These are phyloP conservation scores for Melierax canorus DNA, from an alignment of 2,113 vertebrate genomes.

Conservation along the genomic window DNA sequence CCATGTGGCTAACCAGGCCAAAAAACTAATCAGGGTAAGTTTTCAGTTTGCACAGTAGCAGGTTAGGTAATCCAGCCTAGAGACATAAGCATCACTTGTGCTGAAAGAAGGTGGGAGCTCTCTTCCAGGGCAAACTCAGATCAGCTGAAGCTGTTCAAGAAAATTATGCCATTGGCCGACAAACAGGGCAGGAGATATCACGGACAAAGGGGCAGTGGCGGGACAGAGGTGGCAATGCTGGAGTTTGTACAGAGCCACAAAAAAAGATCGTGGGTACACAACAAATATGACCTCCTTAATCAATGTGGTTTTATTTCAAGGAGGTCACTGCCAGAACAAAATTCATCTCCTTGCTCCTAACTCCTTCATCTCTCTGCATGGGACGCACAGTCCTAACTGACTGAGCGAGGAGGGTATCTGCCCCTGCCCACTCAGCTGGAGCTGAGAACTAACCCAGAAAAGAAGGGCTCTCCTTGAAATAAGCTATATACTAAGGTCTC, in stretches of 20 bases:
- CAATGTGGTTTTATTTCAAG: neutral
- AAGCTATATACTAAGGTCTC: neutral
- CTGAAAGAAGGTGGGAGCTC: neutral
- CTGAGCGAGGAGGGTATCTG: neutral
- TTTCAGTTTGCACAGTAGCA: neutral
- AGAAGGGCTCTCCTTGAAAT: neutral
- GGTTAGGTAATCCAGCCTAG: neutral
- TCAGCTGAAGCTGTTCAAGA: neutral
- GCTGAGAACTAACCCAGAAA: neutral
- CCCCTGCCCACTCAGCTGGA: neutral
- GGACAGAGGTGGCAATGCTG: neutral
- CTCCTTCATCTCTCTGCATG: neutral
- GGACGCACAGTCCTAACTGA: neutral
- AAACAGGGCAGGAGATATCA: neutral
- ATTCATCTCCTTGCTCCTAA: neutral
- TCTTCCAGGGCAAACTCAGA: neutral
- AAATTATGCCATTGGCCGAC: neutral
- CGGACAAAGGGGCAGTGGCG: neutral
- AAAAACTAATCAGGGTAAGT: neutral
- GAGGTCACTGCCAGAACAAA: neutral
- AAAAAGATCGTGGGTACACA: neutral
- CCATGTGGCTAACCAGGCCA: neutral
- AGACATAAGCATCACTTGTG: neutral
- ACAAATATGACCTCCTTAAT: neutral
- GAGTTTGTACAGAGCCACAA: neutral